Evolutionary conservation across 2,888 invertebrate species (phyloP).

Genomic region (Agapostemon virescens): DNA sequence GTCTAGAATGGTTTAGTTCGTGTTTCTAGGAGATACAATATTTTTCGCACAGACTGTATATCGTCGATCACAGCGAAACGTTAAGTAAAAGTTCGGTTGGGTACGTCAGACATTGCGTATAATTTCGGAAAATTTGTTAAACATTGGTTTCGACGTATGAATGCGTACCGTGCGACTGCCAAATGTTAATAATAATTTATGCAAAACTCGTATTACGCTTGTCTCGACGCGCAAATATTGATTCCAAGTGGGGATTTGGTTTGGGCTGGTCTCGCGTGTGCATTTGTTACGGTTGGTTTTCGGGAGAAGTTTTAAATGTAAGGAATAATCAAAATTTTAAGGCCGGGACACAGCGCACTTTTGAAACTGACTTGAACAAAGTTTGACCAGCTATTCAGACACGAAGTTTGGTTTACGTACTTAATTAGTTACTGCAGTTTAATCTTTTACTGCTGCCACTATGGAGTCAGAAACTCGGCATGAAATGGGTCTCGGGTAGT

Average conservation of each 20-base stretch:
- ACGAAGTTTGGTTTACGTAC: not conserved
- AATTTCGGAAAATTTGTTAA: no score
- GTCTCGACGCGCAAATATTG: no score
- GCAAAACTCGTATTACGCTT: no score
- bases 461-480: not conserved
- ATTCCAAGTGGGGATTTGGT: not conserved
- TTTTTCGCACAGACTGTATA: no score
- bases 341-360: not conserved
- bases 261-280: not conserved
- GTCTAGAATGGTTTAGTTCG: no score
- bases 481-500: not conserved
- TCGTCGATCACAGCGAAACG: no score
- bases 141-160: no score
- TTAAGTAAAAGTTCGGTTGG: no score
- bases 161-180: no score
- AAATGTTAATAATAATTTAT: no score
- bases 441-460: not conserved
- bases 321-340: not conserved
- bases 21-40: no score
- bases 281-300: not conserved
- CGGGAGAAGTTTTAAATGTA: not conserved
- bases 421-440: constrained; percentile 8
- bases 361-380: not conserved
- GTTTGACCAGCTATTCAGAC: constrained; percentile 2
- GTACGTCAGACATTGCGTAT: no score